Conservation (phyloP, 2,113 vertebrate genomes). For the Rhombomys opimus region DNA sequence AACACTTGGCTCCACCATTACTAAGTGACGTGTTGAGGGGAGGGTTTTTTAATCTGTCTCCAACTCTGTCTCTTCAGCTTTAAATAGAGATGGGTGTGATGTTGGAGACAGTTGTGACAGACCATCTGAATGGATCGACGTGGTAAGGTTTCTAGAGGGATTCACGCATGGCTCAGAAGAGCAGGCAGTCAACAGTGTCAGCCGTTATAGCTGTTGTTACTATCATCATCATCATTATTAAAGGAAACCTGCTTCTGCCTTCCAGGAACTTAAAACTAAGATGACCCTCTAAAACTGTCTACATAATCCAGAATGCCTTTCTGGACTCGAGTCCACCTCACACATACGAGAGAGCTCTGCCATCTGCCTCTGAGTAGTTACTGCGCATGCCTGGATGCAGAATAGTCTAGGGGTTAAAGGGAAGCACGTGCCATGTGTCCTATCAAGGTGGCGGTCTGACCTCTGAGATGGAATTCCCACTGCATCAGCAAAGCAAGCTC, state of each 20-base stretch:
- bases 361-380: conserved; percentile 8
- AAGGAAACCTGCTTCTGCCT: conserved; percentile 37
- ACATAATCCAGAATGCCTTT: conserved; percentile 46
- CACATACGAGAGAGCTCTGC: conserved; percentile 21
- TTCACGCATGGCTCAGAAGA: neutral
- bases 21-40: conserved; percentile 20
- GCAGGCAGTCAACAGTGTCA: conserved; percentile 23
- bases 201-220: conserved; percentile 15
- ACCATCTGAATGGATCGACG: neutral
- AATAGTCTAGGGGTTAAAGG: conserved; percentile 1
- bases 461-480: conserved; percentile 65
- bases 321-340: neutral
- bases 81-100: neutral
- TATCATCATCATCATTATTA: neutral
- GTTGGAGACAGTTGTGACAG: conserved; percentile 26
- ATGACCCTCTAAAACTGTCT: conserved; percentile 27
- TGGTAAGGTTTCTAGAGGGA: conserved; percentile 16
- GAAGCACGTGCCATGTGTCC: conserved; percentile 42
- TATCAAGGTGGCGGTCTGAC: conserved; percentile 5
- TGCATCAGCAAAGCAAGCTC: conserved; percentile 52
- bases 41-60: conserved; percentile 30
- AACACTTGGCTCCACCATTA: neutral
- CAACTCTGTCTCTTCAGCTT: conserved; percentile 48
- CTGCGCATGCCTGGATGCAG: neutral
- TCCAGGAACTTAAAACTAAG: conserved; percentile 48